Evolutionary conservation across 2,797 vertebrate species (phyloP).

Genomic region (Semotilus atromaculatus): DNA sequence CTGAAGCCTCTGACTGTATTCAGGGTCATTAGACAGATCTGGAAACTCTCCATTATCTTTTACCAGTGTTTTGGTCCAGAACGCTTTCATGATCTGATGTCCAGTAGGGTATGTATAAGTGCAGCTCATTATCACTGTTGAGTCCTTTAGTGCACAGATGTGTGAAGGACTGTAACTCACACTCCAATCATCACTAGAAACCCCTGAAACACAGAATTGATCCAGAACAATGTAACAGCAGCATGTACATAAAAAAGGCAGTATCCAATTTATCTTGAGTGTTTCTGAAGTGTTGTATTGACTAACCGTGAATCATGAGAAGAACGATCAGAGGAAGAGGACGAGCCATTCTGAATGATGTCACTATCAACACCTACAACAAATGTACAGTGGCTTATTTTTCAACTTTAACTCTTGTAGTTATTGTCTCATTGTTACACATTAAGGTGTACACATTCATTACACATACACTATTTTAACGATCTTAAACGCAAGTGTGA

Average conservation of each 20-base stretch:
- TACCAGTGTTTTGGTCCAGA: not conserved
- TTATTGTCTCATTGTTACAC: not conserved
- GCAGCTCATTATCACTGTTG: slow-evolving; percentile 49
- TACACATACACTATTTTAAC: too few species aligned
- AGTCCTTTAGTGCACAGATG: slow-evolving; percentile 31
- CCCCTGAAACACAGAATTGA: slow-evolving; percentile 38
- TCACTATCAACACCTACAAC: not conserved
- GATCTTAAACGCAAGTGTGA: too few species aligned
- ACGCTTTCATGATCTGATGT: not conserved
- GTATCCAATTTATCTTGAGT: not conserved
- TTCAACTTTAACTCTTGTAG: not conserved
- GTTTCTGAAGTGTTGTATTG: too few species aligned
- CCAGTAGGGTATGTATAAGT: not conserved
- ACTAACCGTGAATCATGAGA: not conserved
- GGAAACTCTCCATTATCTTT: rapidly evolving
- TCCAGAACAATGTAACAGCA: not conserved
- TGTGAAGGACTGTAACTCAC: slow-evolving; percentile 26
- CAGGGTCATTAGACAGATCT: not conserved
- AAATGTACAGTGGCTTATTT: not conserved
- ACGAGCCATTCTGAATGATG: not conserved
- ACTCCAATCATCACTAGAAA: not conserved
- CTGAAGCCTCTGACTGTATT: slow-evolving; percentile 1
- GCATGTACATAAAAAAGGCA: too few species aligned
- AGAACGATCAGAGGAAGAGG: not conserved
- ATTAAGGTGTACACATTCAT: too few species aligned